phyloP scores from a whole-genome alignment of 2,888 invertebrate genomes.

The Mythimna albipuncta region DNA sequence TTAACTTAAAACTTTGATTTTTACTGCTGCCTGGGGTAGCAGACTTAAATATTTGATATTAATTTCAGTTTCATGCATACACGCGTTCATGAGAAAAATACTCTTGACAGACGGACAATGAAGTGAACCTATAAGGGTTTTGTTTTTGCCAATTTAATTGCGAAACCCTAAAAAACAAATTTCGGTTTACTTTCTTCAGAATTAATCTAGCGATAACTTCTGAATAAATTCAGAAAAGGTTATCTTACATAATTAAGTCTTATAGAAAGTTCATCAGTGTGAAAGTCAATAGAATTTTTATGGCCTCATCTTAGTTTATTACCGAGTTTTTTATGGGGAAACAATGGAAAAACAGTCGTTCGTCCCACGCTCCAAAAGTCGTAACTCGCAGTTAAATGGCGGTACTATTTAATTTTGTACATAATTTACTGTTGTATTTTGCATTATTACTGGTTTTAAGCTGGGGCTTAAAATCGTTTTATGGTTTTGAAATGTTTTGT shows the following conservation, averaged over 20 bases:
- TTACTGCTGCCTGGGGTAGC: too few relatives aligned
- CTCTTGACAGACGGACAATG: too few relatives aligned
- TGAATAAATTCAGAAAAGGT: constrained; percentile 17
- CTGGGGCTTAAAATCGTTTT: constrained; percentile 32
- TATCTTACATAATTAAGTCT: constrained; percentile 39
- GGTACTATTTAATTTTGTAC: constrained; percentile 55
- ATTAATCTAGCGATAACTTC: constrained; percentile 4
- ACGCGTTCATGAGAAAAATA: too few relatives aligned
- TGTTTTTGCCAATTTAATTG: too few relatives aligned
- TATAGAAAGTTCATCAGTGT: constrained; percentile 50
- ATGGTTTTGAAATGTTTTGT: constrained; percentile 22
- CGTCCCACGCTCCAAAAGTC: constrained; percentile 54
- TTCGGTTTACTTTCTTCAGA: neutral
- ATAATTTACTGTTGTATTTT: constrained; percentile 55
- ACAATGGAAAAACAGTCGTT: constrained; percentile 55
- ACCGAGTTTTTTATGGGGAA: constrained; percentile 58
- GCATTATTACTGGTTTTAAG: constrained; percentile 44
- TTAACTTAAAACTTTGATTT: too few relatives aligned
- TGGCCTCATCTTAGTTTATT: constrained; percentile 42
- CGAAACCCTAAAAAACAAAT: neutral
- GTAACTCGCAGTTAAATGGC: constrained; percentile 43
- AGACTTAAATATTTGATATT: too few relatives aligned
- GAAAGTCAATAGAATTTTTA: constrained; percentile 58
- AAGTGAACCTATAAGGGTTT: too few relatives aligned
- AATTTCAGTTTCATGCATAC: too few relatives aligned